phyloP scores from a whole-genome alignment of 2,113 vertebrate species.

The Eolophus roseicapilla region DNA sequence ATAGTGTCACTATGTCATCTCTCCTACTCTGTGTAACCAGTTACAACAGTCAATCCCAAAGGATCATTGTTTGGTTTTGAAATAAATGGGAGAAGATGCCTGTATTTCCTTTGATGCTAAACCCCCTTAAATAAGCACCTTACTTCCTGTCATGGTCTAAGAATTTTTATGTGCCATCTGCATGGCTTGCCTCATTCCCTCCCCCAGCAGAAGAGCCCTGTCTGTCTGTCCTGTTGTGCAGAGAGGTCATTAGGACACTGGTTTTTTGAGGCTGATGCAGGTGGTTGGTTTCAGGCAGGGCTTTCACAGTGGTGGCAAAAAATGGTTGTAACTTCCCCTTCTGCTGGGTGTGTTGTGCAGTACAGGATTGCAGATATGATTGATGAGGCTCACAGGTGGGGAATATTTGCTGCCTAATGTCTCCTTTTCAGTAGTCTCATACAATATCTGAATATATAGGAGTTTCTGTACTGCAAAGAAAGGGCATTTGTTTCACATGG shows the following conservation, averaged over 20 bases:
- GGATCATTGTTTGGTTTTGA: background rate
- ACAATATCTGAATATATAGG: background rate
- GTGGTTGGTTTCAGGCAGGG: background rate
- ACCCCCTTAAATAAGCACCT: background rate
- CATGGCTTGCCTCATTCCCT: background rate
- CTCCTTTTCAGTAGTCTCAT: background rate
- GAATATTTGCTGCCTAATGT: background rate
- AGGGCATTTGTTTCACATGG: background rate
- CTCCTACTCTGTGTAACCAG: background rate
- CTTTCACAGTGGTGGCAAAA: background rate
- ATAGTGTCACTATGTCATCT: background rate
- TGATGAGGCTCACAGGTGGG: background rate
- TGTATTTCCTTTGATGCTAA: background rate
- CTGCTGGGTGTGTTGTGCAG: background rate
- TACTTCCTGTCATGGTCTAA: background rate
- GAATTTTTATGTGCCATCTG: background rate
- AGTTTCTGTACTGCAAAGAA: background rate
- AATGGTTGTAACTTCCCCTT: background rate
- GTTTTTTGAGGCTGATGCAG: background rate
- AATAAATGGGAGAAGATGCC: background rate
- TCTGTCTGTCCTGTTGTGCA: background rate
- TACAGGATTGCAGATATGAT: background rate
- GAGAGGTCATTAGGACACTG: background rate
- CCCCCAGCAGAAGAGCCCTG: background rate
- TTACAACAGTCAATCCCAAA: background rate